Conservation (phyloP, 2,888 invertebrate genomes). For the Rhyacophila evoluta region DNA sequence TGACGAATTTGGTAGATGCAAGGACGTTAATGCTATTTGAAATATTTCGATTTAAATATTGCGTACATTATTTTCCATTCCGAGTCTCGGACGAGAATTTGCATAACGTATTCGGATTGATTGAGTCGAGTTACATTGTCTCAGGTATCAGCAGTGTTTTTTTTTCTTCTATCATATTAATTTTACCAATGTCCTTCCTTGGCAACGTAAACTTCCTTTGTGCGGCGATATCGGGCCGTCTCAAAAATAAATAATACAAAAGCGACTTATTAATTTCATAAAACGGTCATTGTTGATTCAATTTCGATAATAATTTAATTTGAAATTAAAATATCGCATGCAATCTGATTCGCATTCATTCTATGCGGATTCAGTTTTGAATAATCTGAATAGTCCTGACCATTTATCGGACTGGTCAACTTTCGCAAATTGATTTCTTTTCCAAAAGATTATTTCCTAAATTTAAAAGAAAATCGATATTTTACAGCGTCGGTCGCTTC, state of each 20-base stretch:
- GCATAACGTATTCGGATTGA: slow-evolving; percentile 11
- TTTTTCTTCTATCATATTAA: not conserved
- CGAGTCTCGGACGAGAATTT: not conserved
- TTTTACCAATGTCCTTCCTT: not conserved
- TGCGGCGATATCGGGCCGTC: not conserved
- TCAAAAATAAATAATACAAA: not conserved
- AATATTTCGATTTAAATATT: not conserved
- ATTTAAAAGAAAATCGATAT: too few species aligned
- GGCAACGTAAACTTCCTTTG: not conserved
- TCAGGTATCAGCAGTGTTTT: not conserved
- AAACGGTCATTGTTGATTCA: not conserved
- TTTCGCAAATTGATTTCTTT: too few species aligned
- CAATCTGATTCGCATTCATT: too few species aligned
- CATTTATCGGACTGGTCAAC: too few species aligned
- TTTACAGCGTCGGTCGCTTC: too few species aligned
- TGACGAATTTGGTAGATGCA: not conserved
- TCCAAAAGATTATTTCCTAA: too few species aligned
- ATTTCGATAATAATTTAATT: not conserved
- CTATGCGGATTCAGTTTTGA: too few species aligned
- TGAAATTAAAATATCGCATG: too few species aligned
- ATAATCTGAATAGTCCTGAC: too few species aligned
- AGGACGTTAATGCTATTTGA: not conserved
- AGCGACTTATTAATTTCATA: not conserved
- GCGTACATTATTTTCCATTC: not conserved
- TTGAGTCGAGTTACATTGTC: slow-evolving; percentile 1